Evolutionary conservation across 2,797 vertebrate genomes (phyloP).

Genomic region (Bradypus variegatus): DNA sequence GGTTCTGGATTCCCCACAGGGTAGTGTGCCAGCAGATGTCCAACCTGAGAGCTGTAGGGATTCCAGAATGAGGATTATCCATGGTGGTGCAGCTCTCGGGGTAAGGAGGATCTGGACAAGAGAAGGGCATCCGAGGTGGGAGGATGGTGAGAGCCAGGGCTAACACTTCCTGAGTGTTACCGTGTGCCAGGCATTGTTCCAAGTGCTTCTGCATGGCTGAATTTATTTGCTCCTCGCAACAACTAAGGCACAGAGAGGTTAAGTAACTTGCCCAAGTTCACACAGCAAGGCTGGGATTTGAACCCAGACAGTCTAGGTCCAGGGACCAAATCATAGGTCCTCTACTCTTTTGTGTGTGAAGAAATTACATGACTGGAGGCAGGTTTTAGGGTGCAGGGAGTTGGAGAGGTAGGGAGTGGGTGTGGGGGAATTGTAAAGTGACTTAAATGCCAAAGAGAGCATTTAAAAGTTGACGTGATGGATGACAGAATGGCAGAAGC

Average conservation of each 20-base stretch:
- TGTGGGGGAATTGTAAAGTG: neutral
- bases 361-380: neutral
- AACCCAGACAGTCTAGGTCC: neutral
- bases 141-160: no score
- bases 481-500: neutral
- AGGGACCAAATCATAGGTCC: neutral
- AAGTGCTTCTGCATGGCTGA: neutral
- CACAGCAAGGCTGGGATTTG: neutral
- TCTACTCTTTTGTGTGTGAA: neutral
- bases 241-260: neutral
- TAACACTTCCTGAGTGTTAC: neutral
- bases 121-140: neutral
- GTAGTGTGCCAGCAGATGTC: neutral
- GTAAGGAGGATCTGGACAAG: neutral
- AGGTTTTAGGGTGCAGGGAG: neutral
- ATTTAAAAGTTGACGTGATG: neutral
- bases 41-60: neutral
- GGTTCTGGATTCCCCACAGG: neutral
- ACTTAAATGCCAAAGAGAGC: neutral
- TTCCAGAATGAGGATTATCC: neutral
- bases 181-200: neutral
- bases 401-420: neutral
- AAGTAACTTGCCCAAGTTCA: neutral
- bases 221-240: neutral
- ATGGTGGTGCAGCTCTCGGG: neutral